A percentile compares a stretch with the other conserved stretches of the same genome.
These are phyloP conservation scores for Teleopsis dalmanni DNA, from an alignment of 1,140 invertebrate genomes.

Conservation along the genomic window DNA sequence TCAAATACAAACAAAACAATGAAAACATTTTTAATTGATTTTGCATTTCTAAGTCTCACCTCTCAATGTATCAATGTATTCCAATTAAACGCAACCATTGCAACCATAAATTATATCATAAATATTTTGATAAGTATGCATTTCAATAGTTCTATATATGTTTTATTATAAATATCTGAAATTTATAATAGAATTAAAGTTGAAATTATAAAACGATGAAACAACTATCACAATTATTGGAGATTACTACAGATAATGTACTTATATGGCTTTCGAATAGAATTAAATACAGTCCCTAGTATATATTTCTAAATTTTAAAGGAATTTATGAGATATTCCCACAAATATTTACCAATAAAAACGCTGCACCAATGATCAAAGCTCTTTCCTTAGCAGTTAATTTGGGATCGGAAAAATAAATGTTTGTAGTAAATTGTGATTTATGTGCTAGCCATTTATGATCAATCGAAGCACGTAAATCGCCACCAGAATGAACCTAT, in stretches of 20 bases:
- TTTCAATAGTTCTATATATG: no score
- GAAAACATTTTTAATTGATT: no score
- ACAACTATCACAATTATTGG: no score
- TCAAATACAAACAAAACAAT: no score
- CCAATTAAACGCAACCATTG: no score
- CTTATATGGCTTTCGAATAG: background rate
- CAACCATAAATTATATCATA: no score
- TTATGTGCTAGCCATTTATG: constrained; percentile 47
- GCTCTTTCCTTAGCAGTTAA: constrained; percentile 45
- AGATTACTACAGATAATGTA: background rate
- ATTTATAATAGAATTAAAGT: no score
- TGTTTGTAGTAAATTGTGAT: constrained; percentile 46
- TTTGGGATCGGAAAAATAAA: constrained; percentile 46
- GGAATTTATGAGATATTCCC: background rate
- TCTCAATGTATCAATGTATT: no score
- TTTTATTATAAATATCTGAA: no score
- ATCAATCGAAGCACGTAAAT: constrained; percentile 45
- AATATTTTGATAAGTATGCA: no score
- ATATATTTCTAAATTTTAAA: background rate
- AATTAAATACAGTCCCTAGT: background rate
- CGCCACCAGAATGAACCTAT: constrained; percentile 39
- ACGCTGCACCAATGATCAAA: constrained; percentile 46
- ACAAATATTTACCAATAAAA: constrained; percentile 44
- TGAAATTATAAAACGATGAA: no score
- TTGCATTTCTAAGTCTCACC: no score